Evolutionary conservation across 2,797 vertebrate genomes (phyloP).

Genomic region (Synanceia verrucosa): DNA sequence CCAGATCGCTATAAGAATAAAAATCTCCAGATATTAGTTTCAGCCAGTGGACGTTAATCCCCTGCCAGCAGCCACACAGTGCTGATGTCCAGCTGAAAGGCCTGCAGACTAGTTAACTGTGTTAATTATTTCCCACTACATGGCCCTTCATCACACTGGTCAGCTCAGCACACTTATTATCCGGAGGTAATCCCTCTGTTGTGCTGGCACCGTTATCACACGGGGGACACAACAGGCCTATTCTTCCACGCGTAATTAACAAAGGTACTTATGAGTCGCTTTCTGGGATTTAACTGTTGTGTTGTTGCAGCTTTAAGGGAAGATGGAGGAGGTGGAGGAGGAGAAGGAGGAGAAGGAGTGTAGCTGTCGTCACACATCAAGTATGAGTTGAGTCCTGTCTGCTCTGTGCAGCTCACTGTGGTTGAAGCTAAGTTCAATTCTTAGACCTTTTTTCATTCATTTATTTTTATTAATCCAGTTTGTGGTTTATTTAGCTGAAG

Average conservation of each 20-base stretch:
- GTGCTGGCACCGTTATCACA: slow-evolving; percentile 67
- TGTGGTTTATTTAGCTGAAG: background rate
- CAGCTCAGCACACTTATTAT: slow-evolving; percentile 61
- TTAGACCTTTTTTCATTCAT: background rate
- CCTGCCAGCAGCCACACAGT: slow-evolving; percentile 14
- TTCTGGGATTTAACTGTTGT: slow-evolving; percentile 66
- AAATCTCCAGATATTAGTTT: slow-evolving; percentile 20
- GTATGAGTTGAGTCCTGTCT: background rate
- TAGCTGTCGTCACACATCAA: background rate
- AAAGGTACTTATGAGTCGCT: slow-evolving; percentile 65
- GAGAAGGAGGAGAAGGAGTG: slow-evolving; percentile 4
- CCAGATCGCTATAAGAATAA: slow-evolving; percentile 24
- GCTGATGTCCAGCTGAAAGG: slow-evolving; percentile 36
- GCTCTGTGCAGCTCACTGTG: background rate
- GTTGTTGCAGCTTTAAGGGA: slow-evolving; percentile 55
- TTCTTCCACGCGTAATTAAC: slow-evolving; percentile 73
- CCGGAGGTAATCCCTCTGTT: slow-evolving; percentile 71
- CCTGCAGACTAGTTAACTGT: slow-evolving; percentile 48
- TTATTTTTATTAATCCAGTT: background rate
- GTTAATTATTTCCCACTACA: slow-evolving; percentile 67
- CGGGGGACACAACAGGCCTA: slow-evolving; percentile 68
- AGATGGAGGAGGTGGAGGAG: slow-evolving; percentile 8
- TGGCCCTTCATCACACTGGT: slow-evolving; percentile 56
- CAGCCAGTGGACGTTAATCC: slow-evolving; percentile 30
- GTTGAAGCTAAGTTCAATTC: background rate